A percentile compares a stretch with the other conserved stretches of the same genome.
Conservation (phyloP, 2,113 vertebrate species). For the Echinops telfairi region DNA sequence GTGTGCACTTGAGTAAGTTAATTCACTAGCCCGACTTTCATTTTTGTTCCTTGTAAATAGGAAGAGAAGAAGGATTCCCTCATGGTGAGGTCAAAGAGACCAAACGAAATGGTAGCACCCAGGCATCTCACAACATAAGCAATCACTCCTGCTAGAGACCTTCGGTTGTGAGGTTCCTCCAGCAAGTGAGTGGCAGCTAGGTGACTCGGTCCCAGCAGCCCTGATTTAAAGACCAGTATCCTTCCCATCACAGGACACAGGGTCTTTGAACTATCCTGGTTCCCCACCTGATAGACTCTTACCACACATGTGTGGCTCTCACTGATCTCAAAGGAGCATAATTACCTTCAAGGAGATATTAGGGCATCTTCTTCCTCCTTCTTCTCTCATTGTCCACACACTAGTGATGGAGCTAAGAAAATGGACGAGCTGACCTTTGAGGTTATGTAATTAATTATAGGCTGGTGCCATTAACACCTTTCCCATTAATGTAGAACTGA, state of each 20-base stretch:
- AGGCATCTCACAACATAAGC: background rate
- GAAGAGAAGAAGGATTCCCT: background rate
- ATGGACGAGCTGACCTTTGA: slow-evolving; percentile 72
- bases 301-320: slow-evolving; percentile 2
- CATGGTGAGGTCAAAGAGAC: background rate
- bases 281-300: background rate
- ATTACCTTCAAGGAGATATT: slow-evolving; percentile 57
- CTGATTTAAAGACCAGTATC: background rate
- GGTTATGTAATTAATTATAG: slow-evolving; percentile 77
- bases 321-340: slow-evolving; percentile 43
- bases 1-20: background rate
- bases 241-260: background rate
- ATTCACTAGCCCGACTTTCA: background rate
- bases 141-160: background rate
- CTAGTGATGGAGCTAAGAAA: slow-evolving; percentile 50
- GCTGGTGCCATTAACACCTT: slow-evolving; percentile 17
- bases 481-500: background rate
- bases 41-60: background rate
- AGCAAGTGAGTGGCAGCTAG: background rate
- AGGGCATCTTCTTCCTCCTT: background rate
- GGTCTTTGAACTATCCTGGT: background rate
- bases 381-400: slow-evolving; percentile 15
- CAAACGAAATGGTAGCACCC: background rate
- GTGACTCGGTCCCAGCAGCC: background rate
- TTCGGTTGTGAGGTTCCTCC: background rate